Evolutionary conservation across 2,797 vertebrate species (phyloP).

Genomic region (Furcifer pardalis): DNA sequence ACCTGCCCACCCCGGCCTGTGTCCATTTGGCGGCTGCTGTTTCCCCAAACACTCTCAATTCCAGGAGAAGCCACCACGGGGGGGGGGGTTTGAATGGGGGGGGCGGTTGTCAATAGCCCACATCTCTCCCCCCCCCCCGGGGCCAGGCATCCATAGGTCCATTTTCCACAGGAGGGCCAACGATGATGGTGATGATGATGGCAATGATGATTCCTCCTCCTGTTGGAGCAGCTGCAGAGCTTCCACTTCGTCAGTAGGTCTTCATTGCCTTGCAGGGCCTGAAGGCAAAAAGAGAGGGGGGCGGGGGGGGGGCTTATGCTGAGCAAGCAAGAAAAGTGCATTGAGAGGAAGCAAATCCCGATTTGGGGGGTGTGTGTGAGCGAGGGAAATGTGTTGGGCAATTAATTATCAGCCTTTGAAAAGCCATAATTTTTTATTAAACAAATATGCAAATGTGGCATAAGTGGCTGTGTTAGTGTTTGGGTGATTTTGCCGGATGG

Average conservation of each 20-base stretch:
- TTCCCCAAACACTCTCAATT: too few relatives aligned
- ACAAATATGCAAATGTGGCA: constrained; percentile 72
- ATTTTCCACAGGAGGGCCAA: constrained; percentile 59
- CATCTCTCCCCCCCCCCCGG: constrained; percentile 70
- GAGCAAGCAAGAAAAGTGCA: constrained; percentile 68
- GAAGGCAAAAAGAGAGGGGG: constrained; percentile 28
- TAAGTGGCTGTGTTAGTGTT: constrained; percentile 51
- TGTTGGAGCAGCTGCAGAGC: constrained; percentile 50
- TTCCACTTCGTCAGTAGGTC: constrained; percentile 66
- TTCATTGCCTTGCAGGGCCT: constrained; percentile 56
- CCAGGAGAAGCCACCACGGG: constrained; percentile 70
- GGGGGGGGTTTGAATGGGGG: constrained; percentile 79
- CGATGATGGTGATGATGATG: constrained; percentile 47
- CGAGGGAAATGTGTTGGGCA: constrained; percentile 61
- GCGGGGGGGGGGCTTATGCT: constrained; percentile 54
- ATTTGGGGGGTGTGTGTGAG: too few relatives aligned
- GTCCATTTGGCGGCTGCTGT: not conserved
- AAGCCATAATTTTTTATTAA: constrained; percentile 77
- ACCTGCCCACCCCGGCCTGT: too few relatives aligned
- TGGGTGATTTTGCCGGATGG: constrained; percentile 18
- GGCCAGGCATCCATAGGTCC: constrained; percentile 69
- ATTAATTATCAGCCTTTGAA: constrained; percentile 74
- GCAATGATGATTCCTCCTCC: constrained; percentile 51
- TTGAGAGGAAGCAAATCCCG: not conserved
- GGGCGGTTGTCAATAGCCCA: constrained; percentile 74